Evolutionary conservation across 1,140 invertebrate genomes (phyloP).

Genomic region (Drosophila lacteicornis): DNA sequence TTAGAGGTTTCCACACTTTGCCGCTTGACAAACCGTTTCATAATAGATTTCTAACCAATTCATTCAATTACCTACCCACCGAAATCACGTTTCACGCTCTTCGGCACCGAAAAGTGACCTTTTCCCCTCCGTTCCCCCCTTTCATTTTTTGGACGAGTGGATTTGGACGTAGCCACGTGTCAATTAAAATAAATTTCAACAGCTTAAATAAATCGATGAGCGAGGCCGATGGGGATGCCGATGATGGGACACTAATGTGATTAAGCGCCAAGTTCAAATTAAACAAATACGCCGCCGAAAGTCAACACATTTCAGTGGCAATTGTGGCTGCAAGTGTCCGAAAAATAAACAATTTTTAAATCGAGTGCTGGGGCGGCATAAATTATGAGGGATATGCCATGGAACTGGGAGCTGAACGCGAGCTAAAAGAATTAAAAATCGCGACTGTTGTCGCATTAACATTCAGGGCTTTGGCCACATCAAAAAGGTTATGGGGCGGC

Average conservation of each 20-base stretch:
- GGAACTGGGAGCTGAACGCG: not conserved
- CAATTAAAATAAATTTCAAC: slow-evolving; percentile 46
- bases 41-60: slow-evolving; percentile 45
- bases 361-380: slow-evolving; percentile 36
- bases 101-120: slow-evolving; percentile 21
- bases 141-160: slow-evolving; percentile 17
- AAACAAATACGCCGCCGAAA: slow-evolving; percentile 28
- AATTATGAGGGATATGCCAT: slow-evolving; percentile 26
- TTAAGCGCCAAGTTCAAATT: slow-evolving; percentile 46
- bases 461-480: slow-evolving; percentile 37
- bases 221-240: not conserved
- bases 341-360: slow-evolving; percentile 49
- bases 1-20: slow-evolving; percentile 17
- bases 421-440: slow-evolving; percentile 37
- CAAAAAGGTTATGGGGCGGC: slow-evolving; percentile 32
- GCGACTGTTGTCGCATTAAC: slow-evolving; percentile 40
- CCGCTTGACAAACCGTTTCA: slow-evolving; percentile 29
- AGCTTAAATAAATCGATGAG: slow-evolving; percentile 47
- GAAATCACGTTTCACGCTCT: slow-evolving; percentile 44
- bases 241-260: slow-evolving; percentile 29
- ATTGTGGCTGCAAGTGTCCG: slow-evolving; percentile 38
- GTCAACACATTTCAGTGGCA: slow-evolving; percentile 17
- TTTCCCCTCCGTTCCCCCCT: not conserved
- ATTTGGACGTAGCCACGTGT: slow-evolving; percentile 34
- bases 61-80: slow-evolving; percentile 38